Base-by-base conservation (phyloP, 2,797 vertebrate species). In the Centropyge bicolor region DNA sequence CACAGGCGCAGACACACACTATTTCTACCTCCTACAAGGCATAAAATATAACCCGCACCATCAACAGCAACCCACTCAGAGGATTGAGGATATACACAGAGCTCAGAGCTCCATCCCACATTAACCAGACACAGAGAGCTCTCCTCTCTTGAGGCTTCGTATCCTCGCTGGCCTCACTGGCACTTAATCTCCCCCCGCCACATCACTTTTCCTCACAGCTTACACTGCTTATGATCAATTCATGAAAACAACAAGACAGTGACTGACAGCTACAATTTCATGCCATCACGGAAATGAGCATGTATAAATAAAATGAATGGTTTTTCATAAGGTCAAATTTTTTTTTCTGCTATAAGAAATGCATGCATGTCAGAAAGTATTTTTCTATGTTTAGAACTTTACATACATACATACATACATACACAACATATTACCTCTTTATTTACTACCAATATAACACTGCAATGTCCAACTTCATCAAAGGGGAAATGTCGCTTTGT, bases 51-150 rank as follows among this genome's bases (percentile, higher is more conserved):
- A 87, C 87, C 76, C 75, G 2, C 65, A 80, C 80, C 88, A 81
- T 89, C 88, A 88, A 83, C 86, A 82, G 73, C 84, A 87, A 43
- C 89, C 89, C 89, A 91, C 89, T 90, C 88, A 85, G 74, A 82
- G 84, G 84, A 89, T 55, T 76, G 76, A 85, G 78, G 86, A 80
- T 77, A 82, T 78, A 80, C 66, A 68, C 73, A 70, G 80, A 74
- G 87, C 80, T 64, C 82, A 74, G 84, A 79, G 88, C 83, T 83
- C 22, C 88, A 82, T 73, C 84, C 88, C 83, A 89, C 80, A 90
- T 88, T 59, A 87, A 84, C 56, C 84, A 80, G 91, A 86, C 82
- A 82, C 74, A 63, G 73, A 73, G 75, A 75, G 45, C 76, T 73
- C 76, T 69, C 70, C 75, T 89, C 77, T 88, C 88, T 48, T 3